Conservation (phyloP, 2,888 invertebrate species). For the Sussaba pulchella region DNA sequence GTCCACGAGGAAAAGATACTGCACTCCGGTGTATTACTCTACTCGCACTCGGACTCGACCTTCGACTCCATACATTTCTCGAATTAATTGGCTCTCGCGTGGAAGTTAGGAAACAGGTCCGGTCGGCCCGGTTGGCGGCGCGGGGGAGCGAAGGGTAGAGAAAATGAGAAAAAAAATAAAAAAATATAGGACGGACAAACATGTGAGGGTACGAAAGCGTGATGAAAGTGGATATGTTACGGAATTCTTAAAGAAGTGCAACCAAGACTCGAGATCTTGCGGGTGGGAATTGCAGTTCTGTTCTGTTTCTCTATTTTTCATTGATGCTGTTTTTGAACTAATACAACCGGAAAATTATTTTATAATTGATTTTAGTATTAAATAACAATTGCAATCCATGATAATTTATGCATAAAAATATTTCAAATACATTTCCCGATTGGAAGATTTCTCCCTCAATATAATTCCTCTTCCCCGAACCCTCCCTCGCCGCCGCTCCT, state of each 20-base stretch:
- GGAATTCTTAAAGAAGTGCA: neutral
- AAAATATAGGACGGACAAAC: conserved; percentile 8
- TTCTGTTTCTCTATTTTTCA: neutral
- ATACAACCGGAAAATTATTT: no score
- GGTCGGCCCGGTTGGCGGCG: no score
- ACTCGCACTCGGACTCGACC: conserved; percentile 64
- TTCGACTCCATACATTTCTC: conserved; percentile 65
- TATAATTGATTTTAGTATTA: no score
- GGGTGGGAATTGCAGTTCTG: conserved; percentile 9
- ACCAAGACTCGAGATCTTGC: neutral
- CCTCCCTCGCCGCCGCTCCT: neutral
- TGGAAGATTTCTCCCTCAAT: conserved; percentile 33
- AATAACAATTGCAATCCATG: no score
- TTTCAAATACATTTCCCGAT: conserved; percentile 62
- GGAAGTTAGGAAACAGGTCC: conserved; percentile 38
- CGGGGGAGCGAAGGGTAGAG: neutral
- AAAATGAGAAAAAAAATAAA: conserved; percentile 1
- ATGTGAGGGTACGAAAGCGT: conserved; percentile 6
- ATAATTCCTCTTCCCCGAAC: conserved; percentile 15
- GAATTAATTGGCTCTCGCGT: conserved; percentile 65
- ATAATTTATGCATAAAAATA: no score
- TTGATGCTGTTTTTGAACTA: no score
- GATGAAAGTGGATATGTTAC: neutral
- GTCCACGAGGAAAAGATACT: conserved; percentile 53
- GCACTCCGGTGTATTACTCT: conserved; percentile 54